Base-by-base conservation (phyloP, 2,888 invertebrate species). In the Leucoptera coffeella region DNA sequence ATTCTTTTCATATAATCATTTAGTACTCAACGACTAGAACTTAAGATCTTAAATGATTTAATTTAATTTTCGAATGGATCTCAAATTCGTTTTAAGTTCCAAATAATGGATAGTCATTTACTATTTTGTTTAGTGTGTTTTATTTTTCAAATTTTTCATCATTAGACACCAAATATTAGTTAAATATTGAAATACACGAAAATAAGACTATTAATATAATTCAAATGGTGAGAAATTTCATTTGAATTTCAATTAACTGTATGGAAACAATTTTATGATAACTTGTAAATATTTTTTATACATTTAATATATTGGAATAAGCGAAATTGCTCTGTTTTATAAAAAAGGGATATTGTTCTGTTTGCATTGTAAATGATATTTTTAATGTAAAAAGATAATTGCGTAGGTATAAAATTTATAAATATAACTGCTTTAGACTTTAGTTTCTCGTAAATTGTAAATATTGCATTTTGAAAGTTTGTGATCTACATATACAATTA, bases 111-210 rank as follows among this genome's bases (percentile, higher is more conserved):
- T 64, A 67, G 67, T 69, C 62, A 60, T 55, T 49, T 42, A 7
- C 17, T 9, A 43, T 38, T 43, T 45, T 44, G 23, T 43, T 40
- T 41, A 34, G 38, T 42, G 42, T 42, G 30, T 37, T 47, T 46
- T 38, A 42, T 42, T 50, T 43, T 25, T 42, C 39, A 42, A 23
- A 23, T 22, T 41, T 46, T 47, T 37, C 34, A 42, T 38, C 40
- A 52, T 53, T 55, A 54, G 50, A 57, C 47, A 43, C 67, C 65
- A 67, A 69, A 67, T 62, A 69, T 65, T 65, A 67, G 60, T 53
- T 55, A 55, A 57, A 28, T 30, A 29, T 25, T 15, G 19, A 32
- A 28, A 31, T 23, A 22, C 34, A 35, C 34, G 37, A 37, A 26
- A 21, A 26, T 36, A 37, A 31, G 28, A 35, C 37, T 36, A 17